Conservation (phyloP, 2,797 vertebrate species). For the Heterohyrax brucei region DNA sequence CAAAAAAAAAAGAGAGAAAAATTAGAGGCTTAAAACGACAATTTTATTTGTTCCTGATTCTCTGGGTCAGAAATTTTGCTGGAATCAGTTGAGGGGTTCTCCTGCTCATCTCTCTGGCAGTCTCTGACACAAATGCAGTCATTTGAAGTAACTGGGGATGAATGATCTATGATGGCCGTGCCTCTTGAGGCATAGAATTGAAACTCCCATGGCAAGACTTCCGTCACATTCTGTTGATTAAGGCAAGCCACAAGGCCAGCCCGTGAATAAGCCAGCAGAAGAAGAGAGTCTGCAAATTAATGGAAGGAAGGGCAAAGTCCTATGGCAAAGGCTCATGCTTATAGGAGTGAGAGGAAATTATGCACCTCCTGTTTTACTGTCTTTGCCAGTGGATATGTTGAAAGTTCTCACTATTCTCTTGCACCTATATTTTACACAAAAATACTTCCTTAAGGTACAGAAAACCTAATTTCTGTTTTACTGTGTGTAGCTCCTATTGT, state of each 20-base stretch:
- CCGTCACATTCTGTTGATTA: not conserved
- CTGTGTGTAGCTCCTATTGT: not conserved
- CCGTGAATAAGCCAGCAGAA: not conserved
- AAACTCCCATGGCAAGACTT: not conserved
- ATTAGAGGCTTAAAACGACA: not conserved
- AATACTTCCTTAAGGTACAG: not conserved
- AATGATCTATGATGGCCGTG: not conserved
- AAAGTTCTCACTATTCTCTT: not conserved
- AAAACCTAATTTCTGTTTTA: conserved; percentile 22
- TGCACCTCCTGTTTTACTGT: rapidly evolving
- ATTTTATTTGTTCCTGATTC: conserved; percentile 22
- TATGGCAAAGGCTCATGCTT: not conserved
- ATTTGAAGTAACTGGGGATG: not conserved
- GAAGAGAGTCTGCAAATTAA: not conserved
- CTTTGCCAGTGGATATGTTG: not conserved
- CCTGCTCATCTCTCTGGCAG: not conserved
- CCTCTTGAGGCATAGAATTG: not conserved
- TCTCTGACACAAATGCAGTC: not conserved
- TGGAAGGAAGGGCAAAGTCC: not conserved
- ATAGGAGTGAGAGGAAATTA: not conserved
- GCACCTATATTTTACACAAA: not conserved
- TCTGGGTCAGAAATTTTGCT: not conserved
- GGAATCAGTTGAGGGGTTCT: not conserved
- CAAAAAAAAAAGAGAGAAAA: not conserved
- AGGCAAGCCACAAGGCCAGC: not conserved